These are phyloP conservation scores for Anoplius nigerrimus DNA, from an alignment of 2,888 invertebrate genomes.

Conservation along the genomic window DNA sequence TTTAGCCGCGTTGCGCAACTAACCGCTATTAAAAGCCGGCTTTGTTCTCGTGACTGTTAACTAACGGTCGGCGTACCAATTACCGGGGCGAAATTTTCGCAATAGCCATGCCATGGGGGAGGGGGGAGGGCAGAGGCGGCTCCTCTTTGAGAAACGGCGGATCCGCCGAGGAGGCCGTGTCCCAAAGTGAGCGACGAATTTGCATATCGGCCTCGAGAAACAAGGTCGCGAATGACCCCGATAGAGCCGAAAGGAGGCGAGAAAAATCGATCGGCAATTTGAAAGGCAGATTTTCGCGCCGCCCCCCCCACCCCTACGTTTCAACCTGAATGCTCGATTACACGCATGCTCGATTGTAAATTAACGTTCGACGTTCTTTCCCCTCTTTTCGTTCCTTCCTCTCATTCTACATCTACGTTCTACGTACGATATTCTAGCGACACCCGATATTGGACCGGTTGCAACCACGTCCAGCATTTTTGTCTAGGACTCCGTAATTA, in stretches of 20 bases:
- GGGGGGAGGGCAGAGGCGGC: conserved; percentile 34
- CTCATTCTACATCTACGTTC: no score
- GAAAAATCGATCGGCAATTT: conserved; percentile 32
- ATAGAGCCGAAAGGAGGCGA: conserved; percentile 32
- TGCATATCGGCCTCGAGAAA: conserved; percentile 39
- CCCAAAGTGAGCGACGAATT: conserved; percentile 22
- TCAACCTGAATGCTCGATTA: no score
- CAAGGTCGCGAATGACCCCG: conserved; percentile 47
- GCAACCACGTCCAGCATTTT: no score
- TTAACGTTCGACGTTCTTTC: no score
- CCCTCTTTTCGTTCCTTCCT: no score
- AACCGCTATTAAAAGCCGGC: conserved; percentile 28
- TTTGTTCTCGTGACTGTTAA: conserved; percentile 25
- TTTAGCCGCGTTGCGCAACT: conserved; percentile 14
- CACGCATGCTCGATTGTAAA: no score
- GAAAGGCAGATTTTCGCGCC: no score
- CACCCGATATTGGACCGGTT: no score
- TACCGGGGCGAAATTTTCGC: conserved; percentile 13
- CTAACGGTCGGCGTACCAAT: conserved; percentile 27
- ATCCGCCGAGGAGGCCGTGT: conserved; percentile 8
- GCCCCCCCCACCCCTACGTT: no score
- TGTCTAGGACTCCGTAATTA: no score
- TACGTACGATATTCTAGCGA: no score
- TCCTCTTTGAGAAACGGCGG: conserved; percentile 18
- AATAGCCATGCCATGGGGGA: no score